phyloP scores from a whole-genome alignment of 2,797 vertebrate species.

The Sebastes nivosus region DNA sequence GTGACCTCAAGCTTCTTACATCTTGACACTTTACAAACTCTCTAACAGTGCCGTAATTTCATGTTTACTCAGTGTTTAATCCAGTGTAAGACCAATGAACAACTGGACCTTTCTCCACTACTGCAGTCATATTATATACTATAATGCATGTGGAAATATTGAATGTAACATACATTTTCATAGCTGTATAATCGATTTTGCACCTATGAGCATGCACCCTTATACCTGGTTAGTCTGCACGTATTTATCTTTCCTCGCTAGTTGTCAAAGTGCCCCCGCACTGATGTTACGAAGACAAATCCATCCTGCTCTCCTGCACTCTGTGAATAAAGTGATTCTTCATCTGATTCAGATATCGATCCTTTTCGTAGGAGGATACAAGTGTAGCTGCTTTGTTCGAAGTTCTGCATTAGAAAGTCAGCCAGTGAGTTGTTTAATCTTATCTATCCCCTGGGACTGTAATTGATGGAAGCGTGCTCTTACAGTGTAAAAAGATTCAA shows the following conservation, averaged over 20 bases:
- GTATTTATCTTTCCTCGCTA: constrained; percentile 40
- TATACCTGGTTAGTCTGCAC: background rate
- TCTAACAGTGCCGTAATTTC: background rate
- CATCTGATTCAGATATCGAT: constrained; percentile 67
- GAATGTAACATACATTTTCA: background rate
- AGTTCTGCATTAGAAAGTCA: constrained; percentile 55
- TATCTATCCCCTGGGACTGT: constrained; percentile 30
- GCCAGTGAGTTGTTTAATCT: constrained; percentile 47
- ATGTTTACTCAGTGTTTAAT: background rate
- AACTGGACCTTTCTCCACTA: background rate
- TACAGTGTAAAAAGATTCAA: constrained; percentile 30
- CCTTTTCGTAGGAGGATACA: constrained; percentile 32
- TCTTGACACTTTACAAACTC: constrained; percentile 20
- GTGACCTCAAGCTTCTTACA: constrained; percentile 30
- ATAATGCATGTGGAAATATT: background rate
- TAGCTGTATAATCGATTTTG: background rate
- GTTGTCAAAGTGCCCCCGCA: constrained; percentile 23
- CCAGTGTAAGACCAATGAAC: background rate
- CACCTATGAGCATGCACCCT: background rate
- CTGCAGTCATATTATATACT: background rate
- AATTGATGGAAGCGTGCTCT: constrained; percentile 45
- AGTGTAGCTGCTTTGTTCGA: constrained; percentile 47
- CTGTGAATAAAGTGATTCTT: constrained; percentile 55
- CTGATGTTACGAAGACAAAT: constrained; percentile 52
- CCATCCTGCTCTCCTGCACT: constrained; percentile 7